These are phyloP conservation scores for Probaryconus sp. DNA, from an alignment of 1,140 invertebrate species.

Conservation along the genomic window DNA sequence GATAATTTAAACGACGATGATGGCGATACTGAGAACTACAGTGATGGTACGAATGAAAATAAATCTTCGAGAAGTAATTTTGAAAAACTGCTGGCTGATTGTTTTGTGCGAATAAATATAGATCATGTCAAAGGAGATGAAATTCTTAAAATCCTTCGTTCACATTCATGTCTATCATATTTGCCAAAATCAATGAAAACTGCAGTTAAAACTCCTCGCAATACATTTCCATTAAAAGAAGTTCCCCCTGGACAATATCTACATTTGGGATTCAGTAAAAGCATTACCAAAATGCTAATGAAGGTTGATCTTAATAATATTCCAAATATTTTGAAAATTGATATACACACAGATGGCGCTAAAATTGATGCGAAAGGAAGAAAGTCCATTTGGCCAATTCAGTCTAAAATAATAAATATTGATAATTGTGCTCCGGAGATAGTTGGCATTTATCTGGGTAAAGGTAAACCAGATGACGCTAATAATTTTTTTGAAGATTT, in stretches of 20 bases:
- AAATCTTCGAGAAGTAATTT: too few species aligned
- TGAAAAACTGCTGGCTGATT: too few species aligned
- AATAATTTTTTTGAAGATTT: slow-evolving; percentile 18
- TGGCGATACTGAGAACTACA: too few species aligned
- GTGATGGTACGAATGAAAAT: too few species aligned
- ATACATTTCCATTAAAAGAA: not conserved
- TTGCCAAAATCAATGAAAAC: too few species aligned
- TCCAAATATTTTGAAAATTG: slow-evolving; percentile 16
- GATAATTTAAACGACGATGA: too few species aligned
- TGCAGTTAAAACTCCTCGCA: slow-evolving; percentile 20
- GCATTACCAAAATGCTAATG: slow-evolving; percentile 5
- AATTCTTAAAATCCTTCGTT: too few species aligned
- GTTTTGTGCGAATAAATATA: too few species aligned
- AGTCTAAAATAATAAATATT: slow-evolving; percentile 22
- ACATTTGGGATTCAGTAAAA: slow-evolving; percentile 18
- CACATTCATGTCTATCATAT: too few species aligned
- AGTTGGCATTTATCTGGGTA: slow-evolving; percentile 29
- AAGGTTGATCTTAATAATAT: not conserved
- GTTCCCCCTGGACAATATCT: slow-evolving; percentile 31
- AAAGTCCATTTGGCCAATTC: slow-evolving; percentile 34
- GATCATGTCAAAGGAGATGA: too few species aligned
- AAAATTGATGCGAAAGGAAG: not conserved
- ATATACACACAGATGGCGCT: slow-evolving; percentile 26
- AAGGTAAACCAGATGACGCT: slow-evolving; percentile 11
- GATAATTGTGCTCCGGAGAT: slow-evolving; percentile 6